Base-by-base conservation (phyloP, 2,113 vertebrate species). In the Podiceps cristatus region DNA sequence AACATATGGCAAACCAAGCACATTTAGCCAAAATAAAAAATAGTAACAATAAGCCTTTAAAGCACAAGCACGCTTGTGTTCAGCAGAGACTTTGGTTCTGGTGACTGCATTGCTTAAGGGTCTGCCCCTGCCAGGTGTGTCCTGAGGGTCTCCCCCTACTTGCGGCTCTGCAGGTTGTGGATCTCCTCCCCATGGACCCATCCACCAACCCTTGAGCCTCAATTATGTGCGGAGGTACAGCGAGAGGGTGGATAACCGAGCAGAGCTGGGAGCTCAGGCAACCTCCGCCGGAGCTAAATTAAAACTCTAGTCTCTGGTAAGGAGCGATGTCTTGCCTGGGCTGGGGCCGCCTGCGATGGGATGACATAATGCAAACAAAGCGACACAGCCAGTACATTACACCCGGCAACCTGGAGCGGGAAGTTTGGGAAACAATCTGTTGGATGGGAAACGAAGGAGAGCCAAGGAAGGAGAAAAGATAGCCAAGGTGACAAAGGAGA, bases 1-100 rank as follows among this genome's bases (percentile, higher is more conserved):
- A 96, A 76, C 95, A 97, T 95, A 96, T 91, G 96, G 96, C 84
- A 94, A 95, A 76, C 35, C 18, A 49, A 85, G 77, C 77, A 85
- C 27, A n/a, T 90, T 94, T 95, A 87, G 93, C 87, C 96, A 93
- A 94, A 89, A 68, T 49, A 59, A 90, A 91, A 96, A 91, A 40
- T 35, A 87, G 60, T 64, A 88, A 72, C 44, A 55, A 60, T 44
- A 85, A 89, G 49, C 49, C 40, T 66, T 85, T 85, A 87, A 90
- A 93, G 68, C 49, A 47, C 62, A 68, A 90, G 68, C 47, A 24
- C 10, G 1, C 72, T 78, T 59, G 16, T 7, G 25, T 81, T 88
- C 68, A 78, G 56, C 56, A 91, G 33, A 56, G 42, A n/a, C 68
- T 85, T 80, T 40, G n/a, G 22, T 91, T 67, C 47, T 81, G 64